Percentiles rank a stretch among this genome's conserved stretches.
Evolutionary conservation across 2,888 invertebrate species (phyloP).

Genomic region (Ceratothoa steindachneri): DNA sequence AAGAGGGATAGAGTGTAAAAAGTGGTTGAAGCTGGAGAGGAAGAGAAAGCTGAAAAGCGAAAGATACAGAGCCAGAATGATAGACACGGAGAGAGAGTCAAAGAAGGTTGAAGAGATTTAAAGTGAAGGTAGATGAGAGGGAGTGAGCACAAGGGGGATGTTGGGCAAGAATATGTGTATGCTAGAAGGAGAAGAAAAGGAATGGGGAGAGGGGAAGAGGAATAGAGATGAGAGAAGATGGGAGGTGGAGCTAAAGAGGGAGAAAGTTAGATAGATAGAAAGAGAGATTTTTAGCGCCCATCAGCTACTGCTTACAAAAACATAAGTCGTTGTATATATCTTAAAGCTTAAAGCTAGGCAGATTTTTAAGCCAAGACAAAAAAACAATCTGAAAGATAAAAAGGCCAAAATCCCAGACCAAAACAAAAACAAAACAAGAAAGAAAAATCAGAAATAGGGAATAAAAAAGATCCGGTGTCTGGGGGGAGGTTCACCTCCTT

Average conservation of each 20-base stretch:
- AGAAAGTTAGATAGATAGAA: too few species aligned
- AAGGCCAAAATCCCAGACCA: too few species aligned
- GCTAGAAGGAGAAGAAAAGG: not conserved
- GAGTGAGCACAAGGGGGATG: not conserved
- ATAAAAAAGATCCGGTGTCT: too few species aligned
- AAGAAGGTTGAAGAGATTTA: not conserved
- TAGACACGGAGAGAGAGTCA: not conserved
- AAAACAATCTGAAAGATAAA: too few species aligned
- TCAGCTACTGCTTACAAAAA: too few species aligned
- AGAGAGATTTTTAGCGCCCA: too few species aligned
- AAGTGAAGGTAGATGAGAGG: not conserved
- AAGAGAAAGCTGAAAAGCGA: not conserved
- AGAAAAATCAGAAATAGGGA: too few species aligned
- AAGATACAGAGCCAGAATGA: not conserved
- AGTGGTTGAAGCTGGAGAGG: not conserved
- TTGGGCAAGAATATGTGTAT: not conserved
- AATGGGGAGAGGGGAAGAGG: not conserved
- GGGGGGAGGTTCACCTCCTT: too few species aligned
- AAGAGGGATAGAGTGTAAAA: not conserved
- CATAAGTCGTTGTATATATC: too few species aligned
- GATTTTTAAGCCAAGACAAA: too few species aligned
- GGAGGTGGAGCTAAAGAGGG: not conserved
- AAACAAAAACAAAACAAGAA: too few species aligned
- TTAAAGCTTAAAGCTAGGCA: too few species aligned
- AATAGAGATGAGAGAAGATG: not conserved